phyloP scores from a whole-genome alignment of 2,888 invertebrate genomes.

The Callosobruchus maculatus region DNA sequence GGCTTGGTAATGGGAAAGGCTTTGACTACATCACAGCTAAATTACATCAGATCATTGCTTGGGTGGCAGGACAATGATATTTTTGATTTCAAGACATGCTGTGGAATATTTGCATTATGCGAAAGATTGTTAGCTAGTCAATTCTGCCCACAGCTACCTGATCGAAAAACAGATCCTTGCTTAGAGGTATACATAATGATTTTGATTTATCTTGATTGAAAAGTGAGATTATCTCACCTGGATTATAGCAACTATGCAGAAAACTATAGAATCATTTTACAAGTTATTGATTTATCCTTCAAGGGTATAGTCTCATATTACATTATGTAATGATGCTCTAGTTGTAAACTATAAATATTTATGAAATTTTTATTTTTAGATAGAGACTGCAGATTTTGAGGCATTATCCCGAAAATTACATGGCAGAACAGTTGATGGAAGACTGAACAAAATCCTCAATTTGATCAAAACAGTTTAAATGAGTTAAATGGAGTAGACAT shows the following conservation, averaged over 20 bases:
- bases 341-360: too few relatives aligned
- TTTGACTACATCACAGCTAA: constrained; percentile 52
- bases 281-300: too few relatives aligned
- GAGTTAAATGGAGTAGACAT: not conserved
- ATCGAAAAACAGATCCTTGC: constrained; percentile 63
- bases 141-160: constrained; percentile 49
- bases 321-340: too few relatives aligned
- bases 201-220: too few relatives aligned
- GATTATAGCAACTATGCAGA: too few relatives aligned
- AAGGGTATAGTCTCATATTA: too few relatives aligned
- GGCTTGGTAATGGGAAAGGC: constrained; percentile 64
- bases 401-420: constrained; percentile 59
- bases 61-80: constrained; percentile 54
- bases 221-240: too few relatives aligned
- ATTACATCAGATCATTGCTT: constrained; percentile 51
- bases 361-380: too few relatives aligned
- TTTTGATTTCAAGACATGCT: constrained; percentile 72
- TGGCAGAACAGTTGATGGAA: constrained; percentile 50
- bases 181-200: constrained; percentile 57
- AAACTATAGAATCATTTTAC: too few relatives aligned
- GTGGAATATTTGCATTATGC: constrained; percentile 72
- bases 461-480: not conserved
- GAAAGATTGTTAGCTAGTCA: constrained; percentile 65
- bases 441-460: not conserved
- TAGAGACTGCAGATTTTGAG: constrained; percentile 68